Evolutionary conservation across 2,888 invertebrate genomes (phyloP).

Genomic region (Drosophila heteroneura): DNA sequence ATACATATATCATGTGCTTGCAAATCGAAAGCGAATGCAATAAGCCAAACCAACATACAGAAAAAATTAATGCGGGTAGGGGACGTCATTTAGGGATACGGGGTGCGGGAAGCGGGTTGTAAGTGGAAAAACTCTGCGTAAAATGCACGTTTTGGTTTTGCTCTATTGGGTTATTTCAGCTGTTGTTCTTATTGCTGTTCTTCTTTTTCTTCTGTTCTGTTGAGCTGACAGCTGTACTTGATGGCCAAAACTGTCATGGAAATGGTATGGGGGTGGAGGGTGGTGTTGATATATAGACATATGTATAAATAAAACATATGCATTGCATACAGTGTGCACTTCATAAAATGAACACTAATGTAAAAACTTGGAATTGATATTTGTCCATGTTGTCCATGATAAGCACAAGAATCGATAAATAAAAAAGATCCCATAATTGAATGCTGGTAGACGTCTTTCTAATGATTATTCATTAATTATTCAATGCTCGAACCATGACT

Average conservation of each 20-base stretch:
- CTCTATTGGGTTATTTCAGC: conserved; percentile 52
- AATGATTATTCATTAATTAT: background rate
- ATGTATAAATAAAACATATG: conserved; percentile 22
- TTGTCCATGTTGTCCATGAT: background rate
- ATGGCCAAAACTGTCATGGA: conserved; percentile 37
- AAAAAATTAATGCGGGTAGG: conserved; percentile 15
- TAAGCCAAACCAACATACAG: conserved; percentile 18
- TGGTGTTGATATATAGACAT: conserved; percentile 7
- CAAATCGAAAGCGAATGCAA: conserved; percentile 32
- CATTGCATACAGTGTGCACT: conserved; percentile 10
- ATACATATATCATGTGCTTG: background rate
- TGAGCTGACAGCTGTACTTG: conserved; percentile 60
- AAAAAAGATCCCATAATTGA: background rate
- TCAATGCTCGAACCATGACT: background rate
- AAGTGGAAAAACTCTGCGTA: conserved; percentile 47
- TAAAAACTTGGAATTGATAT: background rate
- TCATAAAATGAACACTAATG: background rate
- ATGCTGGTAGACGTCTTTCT: background rate
- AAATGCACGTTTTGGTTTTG: conserved; percentile 54
- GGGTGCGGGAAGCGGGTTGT: background rate
- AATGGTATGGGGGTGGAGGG: background rate
- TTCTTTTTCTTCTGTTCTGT: background rate
- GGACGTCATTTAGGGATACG: background rate
- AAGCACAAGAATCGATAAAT: background rate
- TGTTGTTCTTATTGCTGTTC: conserved; percentile 22